Base-by-base conservation (phyloP, 2,113 vertebrate species). In the Xenopus laevis region DNA sequence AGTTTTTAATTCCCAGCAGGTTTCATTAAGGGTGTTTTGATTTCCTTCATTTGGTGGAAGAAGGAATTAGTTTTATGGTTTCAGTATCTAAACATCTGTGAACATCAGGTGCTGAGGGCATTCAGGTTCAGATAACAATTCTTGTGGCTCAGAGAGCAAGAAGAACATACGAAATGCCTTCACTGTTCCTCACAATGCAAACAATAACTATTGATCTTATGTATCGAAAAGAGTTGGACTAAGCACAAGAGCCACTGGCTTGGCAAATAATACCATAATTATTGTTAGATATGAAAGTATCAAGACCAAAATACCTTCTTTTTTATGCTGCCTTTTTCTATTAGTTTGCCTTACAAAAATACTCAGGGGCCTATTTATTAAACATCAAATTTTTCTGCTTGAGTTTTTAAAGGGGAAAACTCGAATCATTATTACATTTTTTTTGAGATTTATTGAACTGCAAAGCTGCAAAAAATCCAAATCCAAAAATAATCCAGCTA, bases 1-100 rank as follows among this genome's bases (percentile, higher is more conserved):
- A 55, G 23, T 9, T 70, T 83, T 84, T 87, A 85, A 87, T 86
- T 83, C 81, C 81, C 83, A 81, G 79, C 84, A 87, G 86, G 86
- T 87, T 81, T 82, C 78, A 79, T 82, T 47, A 57, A 61, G 15
- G 52, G 80, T 72, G 74, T 80, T 86, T 74, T 71, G 76, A 79
- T 84, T 85, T 57, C 60, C 71, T 83, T 79, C 79, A 82, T 64
- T 64, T 64, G 27, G 67, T 75, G 47, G 82, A 78, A 68, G 72
- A 80, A 68, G 71, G 79, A 83, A 84, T 85, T 77, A 78, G 61
- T 10, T 6, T 81, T 79, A 50, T 18, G 80, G 61, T 79, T 83
- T 75, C 72, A 77, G 71, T 67, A 79, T 84, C 75, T 82, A 33
- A 55, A 63, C 71, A 71, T 80, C 65, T 80, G 79, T 77, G 79